Percentiles rank a stretch among this genome's conserved stretches.
Evolutionary conservation across 2,113 vertebrate genomes (phyloP).

Genomic region (Silurus glanis): DNA sequence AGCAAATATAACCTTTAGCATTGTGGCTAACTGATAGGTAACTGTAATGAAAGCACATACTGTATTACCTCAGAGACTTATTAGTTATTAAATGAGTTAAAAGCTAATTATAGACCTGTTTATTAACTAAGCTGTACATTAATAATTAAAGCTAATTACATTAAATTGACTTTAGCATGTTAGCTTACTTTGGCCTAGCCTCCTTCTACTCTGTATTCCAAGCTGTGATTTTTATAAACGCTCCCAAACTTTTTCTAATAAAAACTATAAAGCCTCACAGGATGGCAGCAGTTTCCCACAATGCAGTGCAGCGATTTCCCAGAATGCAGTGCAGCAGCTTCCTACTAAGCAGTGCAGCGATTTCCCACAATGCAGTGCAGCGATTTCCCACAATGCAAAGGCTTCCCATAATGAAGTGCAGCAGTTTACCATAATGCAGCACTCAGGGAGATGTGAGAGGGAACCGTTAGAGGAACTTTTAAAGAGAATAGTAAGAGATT

Average conservation of each 20-base stretch:
- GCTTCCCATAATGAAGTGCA: too few species aligned
- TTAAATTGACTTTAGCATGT: background rate
- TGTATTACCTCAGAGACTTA: background rate
- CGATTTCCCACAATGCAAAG: background rate
- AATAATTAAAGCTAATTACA: background rate
- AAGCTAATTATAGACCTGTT: background rate
- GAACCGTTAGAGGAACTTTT: too few species aligned
- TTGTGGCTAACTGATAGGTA: background rate
- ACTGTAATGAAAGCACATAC: background rate
- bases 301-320: background rate
- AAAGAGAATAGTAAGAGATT: too few species aligned
- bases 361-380: conserved; percentile 3
- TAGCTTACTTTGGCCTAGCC: background rate
- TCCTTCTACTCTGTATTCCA: background rate
- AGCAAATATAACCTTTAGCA: background rate
- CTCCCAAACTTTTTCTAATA: background rate
- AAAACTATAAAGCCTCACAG: background rate
- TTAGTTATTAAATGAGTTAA: background rate
- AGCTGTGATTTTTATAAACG: background rate
- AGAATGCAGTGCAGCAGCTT: too few species aligned
- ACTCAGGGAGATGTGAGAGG: too few species aligned
- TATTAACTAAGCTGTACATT: background rate
- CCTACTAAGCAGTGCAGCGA: too few species aligned
- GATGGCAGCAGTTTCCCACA: background rate
- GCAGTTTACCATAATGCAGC: too few species aligned